Conservation (phyloP, 2,113 vertebrate species). For the Ailurus styani region DNA sequence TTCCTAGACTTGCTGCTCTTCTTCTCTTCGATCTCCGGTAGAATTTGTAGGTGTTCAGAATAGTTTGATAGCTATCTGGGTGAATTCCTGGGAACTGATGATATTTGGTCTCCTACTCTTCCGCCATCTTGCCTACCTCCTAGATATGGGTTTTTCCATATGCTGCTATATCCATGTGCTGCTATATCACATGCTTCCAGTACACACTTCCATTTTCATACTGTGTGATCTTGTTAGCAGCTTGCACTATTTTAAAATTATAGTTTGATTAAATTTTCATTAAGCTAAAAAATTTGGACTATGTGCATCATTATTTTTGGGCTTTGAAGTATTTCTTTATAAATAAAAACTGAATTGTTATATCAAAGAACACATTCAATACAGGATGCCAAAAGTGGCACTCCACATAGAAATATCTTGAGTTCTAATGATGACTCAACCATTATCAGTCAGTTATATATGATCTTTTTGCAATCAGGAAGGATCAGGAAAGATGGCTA, state of each 20-base stretch:
- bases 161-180: neutral
- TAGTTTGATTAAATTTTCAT: neutral
- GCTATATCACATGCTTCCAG: neutral
- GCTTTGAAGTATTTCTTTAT: slow-evolving; percentile 46
- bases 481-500: neutral
- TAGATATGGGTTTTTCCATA: neutral
- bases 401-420: neutral
- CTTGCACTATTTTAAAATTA: neutral
- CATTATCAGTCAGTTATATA: neutral
- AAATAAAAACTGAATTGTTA: slow-evolving; percentile 2
- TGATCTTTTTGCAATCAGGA: neutral
- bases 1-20: no score
- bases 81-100: no score
- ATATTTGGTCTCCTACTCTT: no score
- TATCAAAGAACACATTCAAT: neutral
- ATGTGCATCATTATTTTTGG: neutral
- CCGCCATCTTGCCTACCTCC: no score
- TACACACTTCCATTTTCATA: neutral
- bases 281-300: neutral
- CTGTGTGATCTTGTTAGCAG: neutral
- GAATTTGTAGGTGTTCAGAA: no score
- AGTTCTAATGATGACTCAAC: neutral
- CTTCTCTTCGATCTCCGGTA: no score
- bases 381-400: neutral
- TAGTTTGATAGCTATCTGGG: no score